Evolutionary conservation across 2,888 invertebrate species (phyloP), one percentile per base, ranked within the genome.

Genomic region (Pachymerium ferrugineum): DNA sequence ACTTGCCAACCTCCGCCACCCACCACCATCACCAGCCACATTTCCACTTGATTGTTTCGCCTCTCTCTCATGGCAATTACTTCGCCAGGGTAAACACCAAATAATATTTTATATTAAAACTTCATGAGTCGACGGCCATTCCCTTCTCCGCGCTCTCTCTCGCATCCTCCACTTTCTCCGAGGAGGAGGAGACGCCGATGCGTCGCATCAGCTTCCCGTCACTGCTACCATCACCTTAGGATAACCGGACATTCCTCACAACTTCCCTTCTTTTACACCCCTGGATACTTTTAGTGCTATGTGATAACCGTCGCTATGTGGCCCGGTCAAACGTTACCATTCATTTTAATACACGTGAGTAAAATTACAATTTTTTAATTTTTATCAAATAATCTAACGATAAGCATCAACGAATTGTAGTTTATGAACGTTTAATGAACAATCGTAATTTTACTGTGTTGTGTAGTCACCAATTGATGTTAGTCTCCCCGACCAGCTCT

Each of bases 51-150:
- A 72, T 72, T 72, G 72, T 72, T 72, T 72, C 72, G 72, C 54
- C 54, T 54, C 54, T 54, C 54, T 54, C 54, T 54, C 54, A 54
- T 54, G 54, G 29, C 72, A 72, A 72, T 72, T 72, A 72, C 71
- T 69, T 71, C 71, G 71, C 71, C 71, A 71, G 71, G 71, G 71
- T 71, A 71, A 71, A 71, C 71, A 71, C 47, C 72, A 72, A 72
- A 72, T 72, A 72, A 72, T 72, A 72, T 72, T 72, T 72, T 72
- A 72, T 42, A 72, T 72, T 72, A 72, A 72, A 72, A 72, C 72
- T 72, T 72, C 72, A 72, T 72, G 72, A 72, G 72, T 33, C 69
- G 69, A 30, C 69, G 69, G 31, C 69, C 30, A 30, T 69, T 30
- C 69, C 71, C 69, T 69, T 69, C 69, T 33, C 19, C 69, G 69